Evolutionary conservation across 2,888 invertebrate species (phyloP), one percentile per base, ranked within the genome.

Genomic region (Catocala nupta): DNA sequence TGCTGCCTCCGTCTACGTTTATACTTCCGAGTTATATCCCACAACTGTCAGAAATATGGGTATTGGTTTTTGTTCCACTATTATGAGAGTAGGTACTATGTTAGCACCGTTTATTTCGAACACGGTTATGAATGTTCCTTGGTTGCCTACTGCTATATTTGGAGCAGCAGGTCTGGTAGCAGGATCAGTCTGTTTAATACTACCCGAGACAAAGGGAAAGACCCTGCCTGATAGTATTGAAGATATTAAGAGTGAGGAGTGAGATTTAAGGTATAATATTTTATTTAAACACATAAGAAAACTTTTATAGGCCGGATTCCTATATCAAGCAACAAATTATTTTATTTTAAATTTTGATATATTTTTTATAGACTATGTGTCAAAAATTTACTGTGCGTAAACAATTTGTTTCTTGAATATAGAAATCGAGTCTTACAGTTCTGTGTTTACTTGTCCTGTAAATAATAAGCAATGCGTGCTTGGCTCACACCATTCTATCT

Each of bases 41-140:
- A 98, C 98, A 0, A 96, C 98, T 0, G 96, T 98, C 0, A 95
- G 98, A 11, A 98, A 98, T 79, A 96, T 97, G 83, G 98, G 97
- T 0, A 95, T 98, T 82, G 98, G 98, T 0, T 95, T 96, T 0
- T 96, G 97, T 55, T 98, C 98, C 0, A 97, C 97, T 93, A 95
- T 96, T 47, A 98, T 98, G 59, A 95, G 98, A 69, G 85, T 98
- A 12, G 98, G 98, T 0, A 98, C 98, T 0, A 97, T 98, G 95
- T 71, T 96, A 0, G 97, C 98, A 0, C 98, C 98, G 0, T 97
- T 97, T 78, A 95, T 98, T 9, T 96, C 97, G 0, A 95, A 96
- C 43, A 82, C 97, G 77, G 89, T 89, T 7, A 77, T 85, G 11
- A 87, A 95, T 0, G 78, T 90, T 11, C 82, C 90, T 0, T 96